Conservation (phyloP, 2,888 invertebrate species). For the Troglohyphantes excavatus region DNA sequence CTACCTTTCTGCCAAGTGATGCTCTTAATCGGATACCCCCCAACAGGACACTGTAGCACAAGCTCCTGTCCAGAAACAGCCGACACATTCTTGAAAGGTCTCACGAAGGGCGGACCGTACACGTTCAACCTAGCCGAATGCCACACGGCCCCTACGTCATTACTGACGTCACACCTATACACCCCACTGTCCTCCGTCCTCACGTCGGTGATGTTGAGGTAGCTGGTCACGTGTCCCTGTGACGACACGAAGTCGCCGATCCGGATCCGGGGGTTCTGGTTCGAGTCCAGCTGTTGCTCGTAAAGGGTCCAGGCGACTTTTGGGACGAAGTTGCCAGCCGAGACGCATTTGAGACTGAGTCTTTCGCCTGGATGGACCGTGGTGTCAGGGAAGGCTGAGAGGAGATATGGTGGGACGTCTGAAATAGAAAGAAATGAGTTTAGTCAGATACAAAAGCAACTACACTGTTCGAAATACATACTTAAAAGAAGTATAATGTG, state of each 20-base stretch:
- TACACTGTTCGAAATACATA: no score
- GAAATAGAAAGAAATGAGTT: slow-evolving; percentile 19
- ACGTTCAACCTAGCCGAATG: slow-evolving; percentile 82
- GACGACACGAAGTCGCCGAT: slow-evolving; percentile 81
- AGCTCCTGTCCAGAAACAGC: slow-evolving; percentile 82
- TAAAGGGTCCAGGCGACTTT: slow-evolving; percentile 80
- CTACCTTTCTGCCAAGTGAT: slow-evolving; percentile 82
- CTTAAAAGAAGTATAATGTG: no score
- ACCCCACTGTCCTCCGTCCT: slow-evolving; percentile 82
- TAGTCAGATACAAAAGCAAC: no score
- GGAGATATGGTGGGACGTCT: slow-evolving; percentile 83
- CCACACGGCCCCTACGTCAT: slow-evolving; percentile 81
- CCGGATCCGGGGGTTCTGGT: slow-evolving; percentile 34
- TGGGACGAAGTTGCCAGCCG: slow-evolving; percentile 80
- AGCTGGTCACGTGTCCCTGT: slow-evolving; percentile 82
- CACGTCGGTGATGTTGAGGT: slow-evolving; percentile 82
- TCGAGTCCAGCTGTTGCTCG: slow-evolving; percentile 28
- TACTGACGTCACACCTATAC: slow-evolving; percentile 82
- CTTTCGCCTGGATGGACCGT: slow-evolving; percentile 62
- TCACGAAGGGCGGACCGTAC: slow-evolving; percentile 82
- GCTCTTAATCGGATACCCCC: slow-evolving; percentile 82
- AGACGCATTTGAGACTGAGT: slow-evolving; percentile 79
- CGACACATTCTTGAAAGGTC: slow-evolving; percentile 82
- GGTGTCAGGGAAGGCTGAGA: slow-evolving; percentile 76
- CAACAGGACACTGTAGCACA: slow-evolving; percentile 82